phyloP scores from a whole-genome alignment of 92 coral and sea anemone genomes.

The Heliopora coerulea region DNA sequence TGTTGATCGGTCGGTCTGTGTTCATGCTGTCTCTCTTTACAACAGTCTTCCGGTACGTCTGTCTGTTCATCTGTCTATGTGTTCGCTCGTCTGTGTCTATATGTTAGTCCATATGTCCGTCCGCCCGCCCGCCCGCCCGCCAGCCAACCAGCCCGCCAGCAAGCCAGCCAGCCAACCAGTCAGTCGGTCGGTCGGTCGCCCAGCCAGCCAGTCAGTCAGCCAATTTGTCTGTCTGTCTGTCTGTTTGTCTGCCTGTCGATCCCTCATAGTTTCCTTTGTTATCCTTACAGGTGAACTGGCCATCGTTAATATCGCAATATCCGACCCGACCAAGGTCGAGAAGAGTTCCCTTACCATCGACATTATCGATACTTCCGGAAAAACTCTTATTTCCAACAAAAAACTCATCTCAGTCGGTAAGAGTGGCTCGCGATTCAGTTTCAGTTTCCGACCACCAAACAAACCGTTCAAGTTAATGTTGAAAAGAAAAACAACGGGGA shows the following conservation, averaged over 20 bases:
- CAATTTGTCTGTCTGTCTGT: too few species aligned
- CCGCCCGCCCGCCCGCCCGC: too few species aligned
- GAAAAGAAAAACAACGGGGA: background rate
- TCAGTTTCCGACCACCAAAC: constrained; percentile 9
- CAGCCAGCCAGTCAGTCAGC: too few species aligned
- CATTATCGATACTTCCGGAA: constrained; percentile 26
- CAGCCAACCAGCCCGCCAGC: too few species aligned
- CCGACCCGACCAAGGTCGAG: constrained; percentile 15
- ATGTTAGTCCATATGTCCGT: too few species aligned
- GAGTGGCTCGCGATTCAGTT: constrained; percentile 9
- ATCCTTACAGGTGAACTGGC: constrained; percentile 12
- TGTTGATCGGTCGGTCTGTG: too few species aligned
- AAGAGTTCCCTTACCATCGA: constrained; percentile 2
- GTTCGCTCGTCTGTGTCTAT: too few species aligned
- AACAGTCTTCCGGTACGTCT: too few species aligned
- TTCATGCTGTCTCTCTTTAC: too few species aligned
- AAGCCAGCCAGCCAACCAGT: too few species aligned
- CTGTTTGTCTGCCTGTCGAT: background rate
- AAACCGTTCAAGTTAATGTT: constrained; percentile 27
- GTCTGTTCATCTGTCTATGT: too few species aligned
- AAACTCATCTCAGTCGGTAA: constrained; percentile 4
- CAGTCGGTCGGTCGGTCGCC: too few species aligned
- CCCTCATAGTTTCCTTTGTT: background rate
- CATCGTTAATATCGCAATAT: background rate
- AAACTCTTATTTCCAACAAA: constrained; percentile 10